Conservation (phyloP, 2,113 vertebrate species). For the Tetrao urogallus region DNA sequence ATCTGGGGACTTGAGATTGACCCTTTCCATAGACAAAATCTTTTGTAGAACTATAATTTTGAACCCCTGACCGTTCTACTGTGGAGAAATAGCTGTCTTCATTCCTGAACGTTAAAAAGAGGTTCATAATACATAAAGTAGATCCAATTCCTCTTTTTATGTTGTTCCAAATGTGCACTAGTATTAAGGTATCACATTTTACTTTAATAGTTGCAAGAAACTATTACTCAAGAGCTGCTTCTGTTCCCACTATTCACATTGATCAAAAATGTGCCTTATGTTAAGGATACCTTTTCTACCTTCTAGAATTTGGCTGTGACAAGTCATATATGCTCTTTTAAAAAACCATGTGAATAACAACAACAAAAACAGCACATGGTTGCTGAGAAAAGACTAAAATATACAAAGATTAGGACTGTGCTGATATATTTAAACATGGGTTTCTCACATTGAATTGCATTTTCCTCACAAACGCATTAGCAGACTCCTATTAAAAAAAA, state of each 20-base stretch:
- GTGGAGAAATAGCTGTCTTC: neutral
- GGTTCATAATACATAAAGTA: neutral
- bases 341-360: neutral
- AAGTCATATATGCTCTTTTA: neutral
- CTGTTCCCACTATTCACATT: neutral
- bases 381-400: neutral
- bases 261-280: neutral
- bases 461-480: neutral
- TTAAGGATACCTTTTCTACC: neutral
- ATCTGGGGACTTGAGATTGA: neutral
- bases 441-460: neutral
- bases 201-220: neutral
- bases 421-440: rapidly evolving
- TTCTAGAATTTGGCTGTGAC: neutral
- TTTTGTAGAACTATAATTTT: neutral
- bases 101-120: neutral
- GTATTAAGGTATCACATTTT: neutral
- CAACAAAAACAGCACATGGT: rapidly evolving
- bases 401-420: neutral
- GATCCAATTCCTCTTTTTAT: neutral
- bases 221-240: neutral
- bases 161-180: neutral
- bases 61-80: neutral
- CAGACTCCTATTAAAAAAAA: neutral
- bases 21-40: neutral